Percentiles rank a stretch among this genome's conserved stretches.
Evolutionary conservation across 1,140 invertebrate species (phyloP).

Genomic region (Drosophila parvula): DNA sequence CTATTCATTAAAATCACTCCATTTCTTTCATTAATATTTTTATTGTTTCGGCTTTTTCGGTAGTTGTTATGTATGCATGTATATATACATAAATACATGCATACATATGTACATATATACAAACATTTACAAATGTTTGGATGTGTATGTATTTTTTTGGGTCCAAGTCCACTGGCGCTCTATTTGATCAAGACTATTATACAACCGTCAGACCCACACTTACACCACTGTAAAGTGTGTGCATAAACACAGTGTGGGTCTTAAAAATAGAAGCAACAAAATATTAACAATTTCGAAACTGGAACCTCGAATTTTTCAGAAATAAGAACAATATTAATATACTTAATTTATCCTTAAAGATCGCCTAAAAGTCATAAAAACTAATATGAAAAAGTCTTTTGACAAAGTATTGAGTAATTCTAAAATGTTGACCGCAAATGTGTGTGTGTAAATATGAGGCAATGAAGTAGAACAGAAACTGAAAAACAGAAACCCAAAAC

Average conservation of each 20-base stretch:
- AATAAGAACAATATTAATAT: not conserved
- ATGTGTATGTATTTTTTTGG: slow-evolving; percentile 17
- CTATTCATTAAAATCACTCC: slow-evolving; percentile 6
- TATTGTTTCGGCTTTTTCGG: slow-evolving; percentile 2
- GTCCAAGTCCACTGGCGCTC: slow-evolving; percentile 35
- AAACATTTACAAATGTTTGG: too few relatives aligned
- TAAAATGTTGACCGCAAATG: slow-evolving; percentile 1
- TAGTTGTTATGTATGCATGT: not conserved
- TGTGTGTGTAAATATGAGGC: slow-evolving; percentile 43
- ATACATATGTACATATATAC: not conserved
- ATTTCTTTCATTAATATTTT: slow-evolving; percentile 11
- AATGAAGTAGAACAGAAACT: slow-evolving; percentile 72
- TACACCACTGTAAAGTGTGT: slow-evolving; percentile 13
- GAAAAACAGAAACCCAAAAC: slow-evolving; percentile 55
- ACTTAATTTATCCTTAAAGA: too few relatives aligned
- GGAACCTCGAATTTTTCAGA: not conserved
- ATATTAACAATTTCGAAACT: not conserved
- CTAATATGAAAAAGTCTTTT: not conserved
- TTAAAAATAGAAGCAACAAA: slow-evolving; percentile 1
- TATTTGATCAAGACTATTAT: slow-evolving; percentile 58
- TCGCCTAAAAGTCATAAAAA: too few relatives aligned
- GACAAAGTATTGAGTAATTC: not conserved
- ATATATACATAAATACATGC: not conserved
- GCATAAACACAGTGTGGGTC: slow-evolving; percentile 7
- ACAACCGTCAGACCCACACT: slow-evolving; percentile 25